Conservation (phyloP, 2,888 invertebrate genomes). For the Thelaira solivaga region DNA sequence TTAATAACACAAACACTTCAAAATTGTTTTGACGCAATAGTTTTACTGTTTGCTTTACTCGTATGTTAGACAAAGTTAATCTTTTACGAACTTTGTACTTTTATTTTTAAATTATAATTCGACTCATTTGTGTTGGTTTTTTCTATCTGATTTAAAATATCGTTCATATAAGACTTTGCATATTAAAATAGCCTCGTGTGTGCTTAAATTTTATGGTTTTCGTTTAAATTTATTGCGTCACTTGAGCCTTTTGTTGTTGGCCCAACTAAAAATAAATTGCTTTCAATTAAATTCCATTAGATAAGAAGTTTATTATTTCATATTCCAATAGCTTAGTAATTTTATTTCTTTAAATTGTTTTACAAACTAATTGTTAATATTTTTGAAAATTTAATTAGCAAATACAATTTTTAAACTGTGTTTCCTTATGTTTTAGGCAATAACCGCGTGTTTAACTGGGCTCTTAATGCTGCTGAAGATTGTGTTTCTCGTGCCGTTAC, state of each 20-base stretch:
- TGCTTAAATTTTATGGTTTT: too few relatives aligned
- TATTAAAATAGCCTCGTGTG: too few relatives aligned
- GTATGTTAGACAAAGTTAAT: too few relatives aligned
- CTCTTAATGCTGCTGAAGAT: constrained; percentile 82
- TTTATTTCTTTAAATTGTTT: too few relatives aligned
- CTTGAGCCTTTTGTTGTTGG: too few relatives aligned
- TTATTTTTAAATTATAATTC: not conserved
- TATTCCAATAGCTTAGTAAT: too few relatives aligned
- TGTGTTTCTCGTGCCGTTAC: constrained; percentile 81
- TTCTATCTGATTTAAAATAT: not conserved
- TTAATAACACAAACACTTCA: not conserved
- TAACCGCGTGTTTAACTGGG: constrained; percentile 83
- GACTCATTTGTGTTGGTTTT: not conserved
- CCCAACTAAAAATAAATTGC: too few relatives aligned
- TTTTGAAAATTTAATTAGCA: not conserved
- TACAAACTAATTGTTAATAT: too few relatives aligned
- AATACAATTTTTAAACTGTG: not conserved
- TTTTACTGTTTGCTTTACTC: too few relatives aligned
- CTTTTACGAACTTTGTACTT: constrained; percentile 12
- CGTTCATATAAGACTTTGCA: too few relatives aligned
- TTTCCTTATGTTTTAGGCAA: constrained; percentile 75
- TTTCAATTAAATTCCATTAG: not conserved
- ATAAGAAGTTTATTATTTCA: too few relatives aligned
- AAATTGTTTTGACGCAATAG: too few relatives aligned
- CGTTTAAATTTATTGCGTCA: not conserved